Conservation (phyloP, 2,888 invertebrate species). For the Trisateles emortualis region DNA sequence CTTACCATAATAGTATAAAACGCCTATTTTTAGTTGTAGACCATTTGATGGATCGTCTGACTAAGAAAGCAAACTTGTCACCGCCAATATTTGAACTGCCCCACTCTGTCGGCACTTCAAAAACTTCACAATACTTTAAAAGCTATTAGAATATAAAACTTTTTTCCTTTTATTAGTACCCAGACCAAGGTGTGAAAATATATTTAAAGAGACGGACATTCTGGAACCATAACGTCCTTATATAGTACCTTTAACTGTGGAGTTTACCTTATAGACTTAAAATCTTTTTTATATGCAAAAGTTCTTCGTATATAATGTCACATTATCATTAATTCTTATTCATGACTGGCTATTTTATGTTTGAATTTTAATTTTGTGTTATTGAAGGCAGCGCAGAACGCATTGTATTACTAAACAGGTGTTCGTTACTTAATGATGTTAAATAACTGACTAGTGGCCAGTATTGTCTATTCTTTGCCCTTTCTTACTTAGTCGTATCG, state of each 20-base stretch:
- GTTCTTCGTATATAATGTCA: constrained; percentile 3
- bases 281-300: background rate
- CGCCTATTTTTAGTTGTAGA: background rate
- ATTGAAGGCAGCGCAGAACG: constrained; percentile 6
- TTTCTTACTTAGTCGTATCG: too few relatives aligned
- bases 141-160: constrained; percentile 31
- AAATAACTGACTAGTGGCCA: too few relatives aligned
- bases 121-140: constrained; percentile 30
- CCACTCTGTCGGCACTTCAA: constrained; percentile 20
- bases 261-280: background rate
- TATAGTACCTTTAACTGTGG: constrained; percentile 2
- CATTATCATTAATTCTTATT: constrained; percentile 27
- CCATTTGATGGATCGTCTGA: background rate
- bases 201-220: constrained; percentile 23
- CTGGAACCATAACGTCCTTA: constrained; percentile 18
- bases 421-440: background rate
- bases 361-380: constrained; percentile 29
- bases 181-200: constrained; percentile 45
- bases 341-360: constrained; percentile 19
- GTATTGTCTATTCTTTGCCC: too few relatives aligned
- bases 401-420: constrained; percentile 6
- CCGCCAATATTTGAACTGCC: constrained; percentile 1
- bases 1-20: background rate
- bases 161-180: constrained; percentile 32
- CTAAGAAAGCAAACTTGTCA: background rate